These are phyloP conservation scores for Calliopsis andreniformis DNA, from an alignment of 1,140 invertebrate species.

Conservation along the genomic window DNA sequence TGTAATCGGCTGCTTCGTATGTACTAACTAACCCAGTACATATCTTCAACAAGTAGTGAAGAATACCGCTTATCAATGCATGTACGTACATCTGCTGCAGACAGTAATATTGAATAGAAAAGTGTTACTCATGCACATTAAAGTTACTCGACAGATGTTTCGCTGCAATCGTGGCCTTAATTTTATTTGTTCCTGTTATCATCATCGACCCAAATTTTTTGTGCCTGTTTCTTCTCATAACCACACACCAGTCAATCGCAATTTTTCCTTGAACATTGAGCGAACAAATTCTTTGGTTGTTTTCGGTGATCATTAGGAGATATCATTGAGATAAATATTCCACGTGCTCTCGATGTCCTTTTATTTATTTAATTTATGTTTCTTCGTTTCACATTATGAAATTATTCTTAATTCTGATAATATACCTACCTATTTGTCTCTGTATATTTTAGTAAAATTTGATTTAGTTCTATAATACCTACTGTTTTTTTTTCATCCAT, in stretches of 20 bases:
- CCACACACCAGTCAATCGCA: not conserved
- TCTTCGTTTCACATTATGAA: too few relatives aligned
- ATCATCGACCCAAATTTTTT: conserved; percentile 45
- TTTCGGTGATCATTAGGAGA: not conserved
- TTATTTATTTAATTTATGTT: not conserved
- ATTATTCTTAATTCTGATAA: too few relatives aligned
- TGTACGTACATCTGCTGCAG: not conserved
- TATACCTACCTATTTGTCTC: too few relatives aligned
- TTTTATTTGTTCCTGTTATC: conserved; percentile 24
- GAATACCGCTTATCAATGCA: conserved; percentile 33
- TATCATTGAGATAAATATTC: not conserved
- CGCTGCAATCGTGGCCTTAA: conserved; percentile 17
- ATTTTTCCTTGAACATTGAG: not conserved
- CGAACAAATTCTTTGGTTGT: not conserved
- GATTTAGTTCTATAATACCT: too few relatives aligned
- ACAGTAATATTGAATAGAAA: not conserved
- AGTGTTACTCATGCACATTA: conserved; percentile 14
- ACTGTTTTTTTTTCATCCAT: too few relatives aligned
- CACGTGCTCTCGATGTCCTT: too few relatives aligned
- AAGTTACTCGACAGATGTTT: conserved; percentile 29
- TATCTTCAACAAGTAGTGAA: too few relatives aligned
- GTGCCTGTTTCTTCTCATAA: not conserved
- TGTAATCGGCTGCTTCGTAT: too few relatives aligned
- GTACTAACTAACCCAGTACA: too few relatives aligned
- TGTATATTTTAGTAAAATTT: too few relatives aligned